Evolutionary conservation across 1,140 invertebrate genomes (phyloP).

Genomic region (Apocrypta bakeri): DNA sequence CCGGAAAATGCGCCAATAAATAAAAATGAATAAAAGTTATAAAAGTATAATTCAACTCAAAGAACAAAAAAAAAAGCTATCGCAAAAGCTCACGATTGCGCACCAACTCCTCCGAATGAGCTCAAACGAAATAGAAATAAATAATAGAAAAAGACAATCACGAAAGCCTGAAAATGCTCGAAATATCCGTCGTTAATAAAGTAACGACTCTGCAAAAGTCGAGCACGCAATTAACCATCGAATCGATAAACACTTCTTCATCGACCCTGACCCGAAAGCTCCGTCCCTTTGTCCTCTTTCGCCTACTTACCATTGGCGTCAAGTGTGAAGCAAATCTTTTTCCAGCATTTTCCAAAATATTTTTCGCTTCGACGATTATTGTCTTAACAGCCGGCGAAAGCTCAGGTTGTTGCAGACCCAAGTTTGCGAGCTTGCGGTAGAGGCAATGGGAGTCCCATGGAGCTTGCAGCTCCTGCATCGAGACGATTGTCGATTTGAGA

Average conservation of each 20-base stretch:
- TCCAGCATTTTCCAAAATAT: constrained; percentile 30
- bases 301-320: constrained; percentile 52
- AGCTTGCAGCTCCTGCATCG: constrained; percentile 31
- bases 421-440: constrained; percentile 42
- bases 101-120: too few species aligned
- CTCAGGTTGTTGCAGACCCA: background rate
- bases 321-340: constrained; percentile 53
- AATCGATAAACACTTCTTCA: constrained; percentile 2
- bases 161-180: background rate
- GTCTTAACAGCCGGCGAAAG: background rate
- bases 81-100: too few species aligned
- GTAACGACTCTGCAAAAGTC: background rate
- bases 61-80: too few species aligned
- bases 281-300: background rate
- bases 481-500: constrained; percentile 21
- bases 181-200: background rate
- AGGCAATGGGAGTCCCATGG: constrained; percentile 59
- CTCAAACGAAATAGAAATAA: background rate
- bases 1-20: too few species aligned
- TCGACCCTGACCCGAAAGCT: background rate
- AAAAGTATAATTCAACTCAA: too few species aligned
- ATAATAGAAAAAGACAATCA: background rate
- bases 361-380: constrained; percentile 26
- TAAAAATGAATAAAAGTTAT: too few species aligned
- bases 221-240: background rate